phyloP scores from a whole-genome alignment of 35 echinoderm and acorn worm species.

The Ophiothrix spiculata region DNA sequence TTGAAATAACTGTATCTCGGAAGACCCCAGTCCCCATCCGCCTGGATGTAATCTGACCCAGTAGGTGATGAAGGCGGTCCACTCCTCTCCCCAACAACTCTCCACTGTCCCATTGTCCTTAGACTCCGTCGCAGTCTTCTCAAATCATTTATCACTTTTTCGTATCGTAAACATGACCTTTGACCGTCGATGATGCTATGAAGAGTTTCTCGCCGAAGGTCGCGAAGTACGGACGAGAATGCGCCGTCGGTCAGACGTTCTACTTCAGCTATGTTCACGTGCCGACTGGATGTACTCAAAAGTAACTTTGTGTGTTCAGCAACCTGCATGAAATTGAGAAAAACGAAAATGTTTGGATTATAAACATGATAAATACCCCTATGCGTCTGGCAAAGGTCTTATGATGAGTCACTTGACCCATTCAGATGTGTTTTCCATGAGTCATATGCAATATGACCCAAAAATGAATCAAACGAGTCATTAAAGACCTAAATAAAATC shows the following conservation, averaged over 20 bases:
- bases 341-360: background rate
- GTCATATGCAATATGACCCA: too few species aligned
- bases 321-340: background rate
- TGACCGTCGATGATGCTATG: slow-evolving; percentile 26
- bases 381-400: background rate
- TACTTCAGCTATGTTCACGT: background rate
- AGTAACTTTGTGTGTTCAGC: slow-evolving; percentile 4
- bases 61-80: background rate
- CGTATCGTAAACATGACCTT: slow-evolving; percentile 18
- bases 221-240: slow-evolving; percentile 2
- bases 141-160: slow-evolving; percentile 25
- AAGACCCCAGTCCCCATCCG: slow-evolving; percentile 18
- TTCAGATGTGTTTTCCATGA: too few species aligned
- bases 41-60: background rate
- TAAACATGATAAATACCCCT: background rate
- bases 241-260: slow-evolving; percentile 10
- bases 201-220: slow-evolving; percentile 5
- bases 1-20: slow-evolving; percentile 12
- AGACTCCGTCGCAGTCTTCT: slow-evolving; percentile 14
- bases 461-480: too few species aligned
- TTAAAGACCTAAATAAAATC: too few species aligned
- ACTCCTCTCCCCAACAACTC: background rate
- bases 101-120: slow-evolving; percentile 20
- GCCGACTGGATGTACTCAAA: background rate
- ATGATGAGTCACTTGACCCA: too few species aligned